phyloP scores from a whole-genome alignment of 2,888 invertebrate species.

The Chrysotoxum bicinctum region DNA sequence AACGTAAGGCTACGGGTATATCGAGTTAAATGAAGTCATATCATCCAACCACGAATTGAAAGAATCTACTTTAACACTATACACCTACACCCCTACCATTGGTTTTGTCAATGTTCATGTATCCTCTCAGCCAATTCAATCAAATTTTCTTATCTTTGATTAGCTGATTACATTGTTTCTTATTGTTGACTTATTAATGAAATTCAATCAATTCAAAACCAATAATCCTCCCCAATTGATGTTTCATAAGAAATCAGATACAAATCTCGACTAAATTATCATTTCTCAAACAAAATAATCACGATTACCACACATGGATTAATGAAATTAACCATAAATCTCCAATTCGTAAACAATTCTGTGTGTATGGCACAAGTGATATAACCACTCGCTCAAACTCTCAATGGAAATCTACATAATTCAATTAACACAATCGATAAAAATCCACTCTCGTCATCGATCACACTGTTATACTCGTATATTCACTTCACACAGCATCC shows the following conservation, averaged over 20 bases:
- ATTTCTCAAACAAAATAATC: conserved; percentile 46
- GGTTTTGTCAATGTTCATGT: not conserved
- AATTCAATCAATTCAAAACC: conserved; percentile 42
- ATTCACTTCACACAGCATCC: not conserved
- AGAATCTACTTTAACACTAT: too few species aligned
- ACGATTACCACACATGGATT: conserved; percentile 64
- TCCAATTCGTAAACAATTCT: not conserved
- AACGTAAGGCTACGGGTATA: too few species aligned
- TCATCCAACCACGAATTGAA: too few species aligned
- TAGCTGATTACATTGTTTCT: not conserved
- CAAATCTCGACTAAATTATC: conserved; percentile 60
- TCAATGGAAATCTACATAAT: conserved; percentile 55
- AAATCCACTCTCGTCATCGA: conserved; percentile 54
- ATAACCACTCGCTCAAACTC: conserved; percentile 41
- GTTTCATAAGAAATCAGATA: conserved; percentile 48
- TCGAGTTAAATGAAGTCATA: too few species aligned
- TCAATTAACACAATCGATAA: conserved; percentile 56
- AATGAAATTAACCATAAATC: conserved; percentile 57
- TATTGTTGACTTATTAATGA: conserved; percentile 13
- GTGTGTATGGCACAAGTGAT: conserved; percentile 12
- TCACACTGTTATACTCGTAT: not conserved
- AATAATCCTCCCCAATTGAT: conserved; percentile 44
- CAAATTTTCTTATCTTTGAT: not conserved
- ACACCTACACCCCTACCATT: too few species aligned
- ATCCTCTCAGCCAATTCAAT: not conserved